These are phyloP conservation scores for Phymanthus crucifer DNA, from an alignment of 92 coral and sea anemone genomes.

Conservation along the genomic window DNA sequence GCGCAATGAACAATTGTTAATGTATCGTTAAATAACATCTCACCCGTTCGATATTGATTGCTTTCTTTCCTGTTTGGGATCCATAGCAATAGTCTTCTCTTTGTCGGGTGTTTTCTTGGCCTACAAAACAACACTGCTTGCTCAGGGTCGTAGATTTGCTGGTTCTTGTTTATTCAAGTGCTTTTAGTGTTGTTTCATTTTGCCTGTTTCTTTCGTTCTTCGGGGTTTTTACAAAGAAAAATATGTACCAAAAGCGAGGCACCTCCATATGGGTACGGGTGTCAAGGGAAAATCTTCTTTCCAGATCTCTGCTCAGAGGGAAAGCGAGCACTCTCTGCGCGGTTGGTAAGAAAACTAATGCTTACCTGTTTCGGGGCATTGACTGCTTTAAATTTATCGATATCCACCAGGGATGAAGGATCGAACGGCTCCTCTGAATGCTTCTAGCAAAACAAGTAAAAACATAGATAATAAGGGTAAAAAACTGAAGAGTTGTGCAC, in stretches of 20 bases:
- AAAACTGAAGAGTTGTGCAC: too few relatives aligned
- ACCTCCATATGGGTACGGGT: too few relatives aligned
- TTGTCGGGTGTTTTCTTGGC: background rate
- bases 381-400: constrained; percentile 88
- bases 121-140: background rate
- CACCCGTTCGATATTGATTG: background rate
- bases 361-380: constrained; percentile 59
- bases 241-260: too few relatives aligned
- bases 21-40: background rate
- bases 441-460: constrained; percentile 34
- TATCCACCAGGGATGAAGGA: constrained; percentile 72
- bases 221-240: too few relatives aligned
- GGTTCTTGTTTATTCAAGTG: background rate
- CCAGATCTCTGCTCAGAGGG: too few relatives aligned
- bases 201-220: too few relatives aligned
- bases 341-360: too few relatives aligned
- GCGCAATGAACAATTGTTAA: background rate
- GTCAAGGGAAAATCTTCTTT: too few relatives aligned
- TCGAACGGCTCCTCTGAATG: constrained; percentile 82
- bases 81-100: background rate
- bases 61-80: background rate
- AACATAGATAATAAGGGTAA: background rate
- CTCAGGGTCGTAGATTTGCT: too few relatives aligned
- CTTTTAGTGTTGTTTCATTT: too few relatives aligned
- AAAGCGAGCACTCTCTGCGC: too few relatives aligned